A percentile compares a stretch with the other conserved stretches of the same genome.
phyloP scores from a whole-genome alignment of 2,113 vertebrate species.

The Chaenogobius annularis region DNA sequence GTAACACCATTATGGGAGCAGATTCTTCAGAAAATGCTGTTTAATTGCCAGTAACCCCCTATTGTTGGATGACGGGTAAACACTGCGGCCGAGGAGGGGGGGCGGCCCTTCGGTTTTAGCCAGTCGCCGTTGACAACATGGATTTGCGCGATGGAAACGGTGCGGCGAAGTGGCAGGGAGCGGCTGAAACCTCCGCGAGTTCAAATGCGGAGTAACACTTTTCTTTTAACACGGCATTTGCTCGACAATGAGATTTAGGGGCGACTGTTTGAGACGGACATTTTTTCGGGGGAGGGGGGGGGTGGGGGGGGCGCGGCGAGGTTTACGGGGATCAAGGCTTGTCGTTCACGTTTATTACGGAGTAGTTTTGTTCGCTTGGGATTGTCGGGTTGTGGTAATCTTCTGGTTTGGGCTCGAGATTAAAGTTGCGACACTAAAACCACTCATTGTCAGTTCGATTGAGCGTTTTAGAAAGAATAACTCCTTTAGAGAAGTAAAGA shows the following conservation, averaged over 20 bases:
- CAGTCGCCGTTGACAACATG: conserved; percentile 62
- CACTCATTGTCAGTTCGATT: conserved; percentile 36
- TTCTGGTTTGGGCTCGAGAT: conserved; percentile 63
- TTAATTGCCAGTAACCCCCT: conserved; percentile 78
- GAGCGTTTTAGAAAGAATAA: conserved; percentile 53
- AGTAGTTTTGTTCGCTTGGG: conserved; percentile 45
- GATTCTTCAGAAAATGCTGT: conserved; percentile 75
- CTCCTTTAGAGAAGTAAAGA: no score
- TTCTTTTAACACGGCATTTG: conserved; percentile 91
- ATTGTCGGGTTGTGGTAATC: conserved; percentile 66
- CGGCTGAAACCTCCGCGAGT: conserved; percentile 86
- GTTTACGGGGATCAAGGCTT: conserved; percentile 92
- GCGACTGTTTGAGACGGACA: conserved; percentile 82
- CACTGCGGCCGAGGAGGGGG: conserved; percentile 51
- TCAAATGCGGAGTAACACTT: conserved; percentile 96
- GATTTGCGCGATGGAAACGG: conserved; percentile 47
- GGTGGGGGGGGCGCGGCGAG: conserved; percentile 72
- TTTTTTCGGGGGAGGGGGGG: no score
- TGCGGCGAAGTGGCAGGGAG: conserved; percentile 81
- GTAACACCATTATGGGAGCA: conserved; percentile 74
- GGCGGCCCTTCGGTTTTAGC: conserved; percentile 60
- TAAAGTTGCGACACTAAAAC: conserved; percentile 52
- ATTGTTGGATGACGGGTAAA: conserved; percentile 80
- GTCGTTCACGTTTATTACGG: conserved; percentile 93
- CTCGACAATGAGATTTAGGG: conserved; percentile 93